Evolutionary conservation across 2,113 vertebrate genomes (phyloP).

Genomic region (Tragulus kanchil): DNA sequence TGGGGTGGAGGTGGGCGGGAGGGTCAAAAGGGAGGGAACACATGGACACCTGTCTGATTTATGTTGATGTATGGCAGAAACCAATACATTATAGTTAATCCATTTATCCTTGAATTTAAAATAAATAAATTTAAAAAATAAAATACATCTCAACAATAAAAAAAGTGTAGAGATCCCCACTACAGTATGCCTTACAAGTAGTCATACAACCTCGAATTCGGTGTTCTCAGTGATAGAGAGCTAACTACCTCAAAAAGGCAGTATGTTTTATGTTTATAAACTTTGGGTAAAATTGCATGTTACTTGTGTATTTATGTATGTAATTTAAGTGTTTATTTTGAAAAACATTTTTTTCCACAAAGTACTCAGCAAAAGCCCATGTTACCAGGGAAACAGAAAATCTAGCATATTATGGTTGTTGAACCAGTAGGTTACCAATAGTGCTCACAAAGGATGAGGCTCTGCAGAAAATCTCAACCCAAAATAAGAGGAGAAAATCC

Average conservation of each 20-base stretch:
- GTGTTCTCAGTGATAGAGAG: neutral
- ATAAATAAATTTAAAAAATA: neutral
- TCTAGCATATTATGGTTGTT: neutral
- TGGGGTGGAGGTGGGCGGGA: neutral
- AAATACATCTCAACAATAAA: neutral
- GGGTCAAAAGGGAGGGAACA: neutral
- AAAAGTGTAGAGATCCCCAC: neutral
- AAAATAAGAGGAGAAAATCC: constrained; percentile 27
- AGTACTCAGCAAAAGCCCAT: neutral
- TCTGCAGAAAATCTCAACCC: neutral
- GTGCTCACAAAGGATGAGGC: neutral
- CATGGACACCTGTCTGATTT: neutral
- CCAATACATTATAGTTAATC: neutral
- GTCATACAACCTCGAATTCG: neutral
- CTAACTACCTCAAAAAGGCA: constrained; percentile 2
- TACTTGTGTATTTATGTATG: neutral
- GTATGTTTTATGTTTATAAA: neutral
- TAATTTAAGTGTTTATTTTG: constrained; percentile 14
- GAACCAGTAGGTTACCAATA: neutral
- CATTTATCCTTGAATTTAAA: neutral
- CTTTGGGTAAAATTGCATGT: neutral
- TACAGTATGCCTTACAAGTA: neutral
- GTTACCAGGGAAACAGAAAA: constrained; percentile 17
- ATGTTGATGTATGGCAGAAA: neutral
- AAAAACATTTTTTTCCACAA: neutral